Evolutionary conservation across 2,888 invertebrate species (phyloP), one percentile per base, ranked within the genome.

Genomic region (Scaptomyza polygonia): DNA sequence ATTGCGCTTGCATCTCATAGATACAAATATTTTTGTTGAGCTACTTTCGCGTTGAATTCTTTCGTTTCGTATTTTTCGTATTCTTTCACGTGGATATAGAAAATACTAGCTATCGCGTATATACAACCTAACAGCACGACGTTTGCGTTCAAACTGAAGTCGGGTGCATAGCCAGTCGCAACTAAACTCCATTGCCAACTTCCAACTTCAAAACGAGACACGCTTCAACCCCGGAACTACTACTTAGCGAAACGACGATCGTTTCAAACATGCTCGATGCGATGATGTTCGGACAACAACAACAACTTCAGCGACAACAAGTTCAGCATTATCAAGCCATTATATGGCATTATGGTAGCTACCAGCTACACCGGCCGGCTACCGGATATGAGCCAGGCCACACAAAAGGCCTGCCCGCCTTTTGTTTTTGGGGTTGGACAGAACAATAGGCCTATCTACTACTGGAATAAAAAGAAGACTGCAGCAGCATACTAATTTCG

Each of bases 301-400:
- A 40, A 14, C 29, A 11, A n/a, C 43, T 34, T 3, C 4, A 4
- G 6, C 8, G 36, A 16, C 27, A 47, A 14, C 55, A 48, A 51
- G 51, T 69, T 55, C 62, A 44, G 57, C 64, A 49, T 48, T 74
- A 79, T 74, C 68, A 77, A 77, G 77, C 65, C 68, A 80, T 77
- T 69, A 80, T 71, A 65, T 74, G 80, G 77, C 67, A 66, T 67
- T 78, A 74, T 66, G n/a, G n/a, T n/a, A n/a, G n/a, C n/a, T n/a
- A n/a, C n/a, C n/a, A 72, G 21, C 72, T 44, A 68, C 61, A 65
- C 74, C 77, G 77, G 74, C 77, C 77, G 77, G 73, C 69, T 75
- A 86, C 88, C 82, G 82, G 82, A 87, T 82, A 82, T 85, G 77
- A 61, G 64, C 78, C 76, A 75, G 82, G 82, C 51, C 61, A 56